Evolutionary conservation across 2,888 invertebrate genomes (phyloP), one percentile per base, ranked within the genome.

Genomic region (Bugula neritina): DNA sequence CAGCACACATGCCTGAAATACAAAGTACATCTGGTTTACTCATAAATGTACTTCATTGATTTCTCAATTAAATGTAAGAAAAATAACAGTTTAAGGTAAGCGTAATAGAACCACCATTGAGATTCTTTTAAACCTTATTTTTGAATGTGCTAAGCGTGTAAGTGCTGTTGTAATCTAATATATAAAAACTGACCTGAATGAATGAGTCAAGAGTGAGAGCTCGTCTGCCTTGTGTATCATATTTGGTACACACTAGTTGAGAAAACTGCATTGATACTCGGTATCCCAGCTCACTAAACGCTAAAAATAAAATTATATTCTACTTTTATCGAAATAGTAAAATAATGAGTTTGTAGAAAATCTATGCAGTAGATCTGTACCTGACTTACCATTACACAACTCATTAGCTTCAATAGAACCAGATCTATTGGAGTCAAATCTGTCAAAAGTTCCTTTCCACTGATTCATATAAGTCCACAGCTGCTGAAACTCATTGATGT

Each of bases 271-370:
- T 90, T 17, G 91, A 87, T 78, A 94, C 90, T 69, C 90, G 87
- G 80, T 92, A 94, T 52, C 94, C 94, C 94, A 94, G 94, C 86
- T 92, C 91, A 43, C 88, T 86, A 71, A 93, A 87, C 1, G 94
- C 94, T 90, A 86, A 72, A 80, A 81, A 54, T 70, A 69, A 10
- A 69, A 10, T 5, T 43, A 17, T 43, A n/a, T n/a, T n/a, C n/a
- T n/a, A n/a, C n/a, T n/a, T n/a, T n/a, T n/a, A n/a, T n/a, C n/a
- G n/a, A n/a, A n/a, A n/a, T n/a, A n/a, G n/a, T n/a, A n/a, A n/a
- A n/a, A n/a, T n/a, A n/a, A n/a, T n/a, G n/a, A n/a, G n/a, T n/a
- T n/a, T n/a, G n/a, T n/a, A n/a, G n/a, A n/a, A n/a, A n/a, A n/a
- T n/a, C n/a, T n/a, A n/a, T n/a, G n/a, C n/a, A n/a, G n/a, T n/a